Percentiles rank a stretch among this genome's conserved stretches.
Conservation (phyloP, 2,888 invertebrate species). For the Oxycera nigricornis region DNA sequence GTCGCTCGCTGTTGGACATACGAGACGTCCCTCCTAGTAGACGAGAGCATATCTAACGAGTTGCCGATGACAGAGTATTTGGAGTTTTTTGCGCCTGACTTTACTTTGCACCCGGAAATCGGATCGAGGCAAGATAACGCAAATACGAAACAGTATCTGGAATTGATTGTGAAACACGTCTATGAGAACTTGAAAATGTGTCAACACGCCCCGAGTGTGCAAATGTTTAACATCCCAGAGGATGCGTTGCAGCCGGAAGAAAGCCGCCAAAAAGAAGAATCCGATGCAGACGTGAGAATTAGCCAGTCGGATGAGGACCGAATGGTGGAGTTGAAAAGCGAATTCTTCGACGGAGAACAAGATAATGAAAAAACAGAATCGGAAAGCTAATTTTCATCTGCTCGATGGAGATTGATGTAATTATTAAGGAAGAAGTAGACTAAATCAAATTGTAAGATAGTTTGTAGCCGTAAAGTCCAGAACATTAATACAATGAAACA, state of each 20-base stretch:
- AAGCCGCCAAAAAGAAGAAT: constrained; percentile 73
- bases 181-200: constrained; percentile 94
- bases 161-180: constrained; percentile 86
- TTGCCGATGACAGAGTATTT: constrained; percentile 95
- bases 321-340: constrained; percentile 82
- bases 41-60: constrained; percentile 92
- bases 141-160: constrained; percentile 94
- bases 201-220: constrained; percentile 93
- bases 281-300: constrained; percentile 82
- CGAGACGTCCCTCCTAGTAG: constrained; percentile 93
- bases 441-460: no score
- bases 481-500: no score
- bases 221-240: constrained; percentile 94
- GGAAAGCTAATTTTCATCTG: constrained; percentile 54
- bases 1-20: constrained; percentile 99
- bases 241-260: constrained; percentile 78
- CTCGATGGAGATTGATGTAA: not conserved
- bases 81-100: constrained; percentile 97
- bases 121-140: constrained; percentile 87
- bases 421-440: not conserved
- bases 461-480: no score
- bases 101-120: constrained; percentile 93
- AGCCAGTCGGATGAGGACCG: constrained; percentile 82
- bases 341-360: constrained; percentile 89
- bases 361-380: constrained; percentile 80